Base-by-base conservation (phyloP, 1,140 invertebrate genomes). In the Drosophila erecta region DNA sequence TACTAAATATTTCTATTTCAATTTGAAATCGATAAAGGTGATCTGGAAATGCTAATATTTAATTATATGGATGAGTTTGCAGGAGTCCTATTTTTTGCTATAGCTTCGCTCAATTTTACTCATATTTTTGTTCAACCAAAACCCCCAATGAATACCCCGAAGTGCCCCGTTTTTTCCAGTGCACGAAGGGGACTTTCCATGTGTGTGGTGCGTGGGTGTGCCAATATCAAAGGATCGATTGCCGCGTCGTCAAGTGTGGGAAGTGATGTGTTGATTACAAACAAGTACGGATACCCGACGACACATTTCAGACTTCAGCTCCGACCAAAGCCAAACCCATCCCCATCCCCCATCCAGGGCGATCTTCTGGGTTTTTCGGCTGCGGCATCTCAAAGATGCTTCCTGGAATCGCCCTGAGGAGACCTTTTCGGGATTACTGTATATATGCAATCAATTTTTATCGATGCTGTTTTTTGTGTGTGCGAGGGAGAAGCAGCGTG, bases 261-360 rank as follows among this genome's bases (percentile, higher is more conserved):
- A 76, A 76, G 74, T 76, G 61, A 76, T 76, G 72, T 76, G 73
- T 76, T 76, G 73, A 76, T 76, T 76, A 67, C 62, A 76, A 76
- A 76, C 73, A 76, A 66, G 70, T 62, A 55, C 56, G 64, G 56
- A 33, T 66, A 40, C 15, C 38, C 17, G 71, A 40, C 69, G 67
- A 70, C 64, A 70, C 64, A 70, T 70, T 69, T 61, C n/a, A 49
- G 43, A 70, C 70, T 69, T 61, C n/a, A 49, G 43, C 37, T 59
- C 27, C 37, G 58, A 17, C 17, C 47, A 33, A 15, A 50, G 14
- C 30, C 46, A 20, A 43, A 43, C 8, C 41, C 15, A 43, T 17
- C n/a, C 41, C 7, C 22, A 17, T 20, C 37, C 17, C 0, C 0
- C 33, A 67, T 24, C 38, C 62, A 30, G 20, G 12, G n/a, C 40